Conservation (phyloP, 2,113 vertebrate genomes). For the rabbit (Oryctolagus cuniculus) region mOryCun1.1 NC_091434.1:74087501-74088000, state of each 20-base stretch:
- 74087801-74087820: background rate
- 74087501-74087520: too few species aligned
- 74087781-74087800: background rate
- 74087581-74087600: constrained; percentile 5
- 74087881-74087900: background rate
- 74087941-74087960: background rate
- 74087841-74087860: background rate
- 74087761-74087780: background rate
- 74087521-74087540: too few species aligned
- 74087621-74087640: background rate
- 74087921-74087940: background rate
- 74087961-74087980: background rate
- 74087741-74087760: background rate
- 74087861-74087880: background rate
- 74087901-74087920: background rate
- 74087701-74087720: background rate
- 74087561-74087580: background rate
- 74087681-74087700: background rate
- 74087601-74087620: background rate
- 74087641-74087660: background rate
- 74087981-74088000: background rate
- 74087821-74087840: constrained; percentile 16
- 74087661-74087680: background rate
- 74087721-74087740: background rate
- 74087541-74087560: background rate